Percentiles rank a stretch among this genome's conserved stretches.
Evolutionary conservation across 2,113 vertebrate species (phyloP).

Genomic region (Dipodomys spectabilis): DNA sequence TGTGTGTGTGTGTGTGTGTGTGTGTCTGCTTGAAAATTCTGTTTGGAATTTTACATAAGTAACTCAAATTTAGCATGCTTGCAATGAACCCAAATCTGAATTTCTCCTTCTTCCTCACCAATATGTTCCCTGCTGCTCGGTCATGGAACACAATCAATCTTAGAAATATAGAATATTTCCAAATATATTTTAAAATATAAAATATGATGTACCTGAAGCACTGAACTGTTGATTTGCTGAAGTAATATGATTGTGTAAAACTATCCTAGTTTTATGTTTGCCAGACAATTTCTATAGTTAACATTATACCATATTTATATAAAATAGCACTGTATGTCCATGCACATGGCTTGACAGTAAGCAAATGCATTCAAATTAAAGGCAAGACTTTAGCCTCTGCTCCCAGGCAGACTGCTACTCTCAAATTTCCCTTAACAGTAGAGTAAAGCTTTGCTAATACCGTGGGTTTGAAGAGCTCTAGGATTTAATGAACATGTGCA

Average conservation of each 20-base stretch:
- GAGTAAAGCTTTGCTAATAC: too few species aligned
- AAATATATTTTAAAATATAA: background rate
- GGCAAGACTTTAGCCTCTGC: background rate
- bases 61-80: background rate
- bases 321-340: background rate
- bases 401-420: background rate
- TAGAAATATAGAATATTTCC: background rate
- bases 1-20: too few species aligned
- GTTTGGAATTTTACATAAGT: background rate
- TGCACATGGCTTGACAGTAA: background rate
- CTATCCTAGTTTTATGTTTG: background rate
- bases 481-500: background rate
- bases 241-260: background rate
- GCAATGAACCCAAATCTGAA: background rate
- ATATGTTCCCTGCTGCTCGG: background rate
- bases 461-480: background rate
- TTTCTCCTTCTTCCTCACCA: background rate
- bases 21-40: background rate
- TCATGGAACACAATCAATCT: background rate
- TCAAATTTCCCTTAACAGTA: background rate
- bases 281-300: background rate
- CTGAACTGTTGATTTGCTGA: background rate
- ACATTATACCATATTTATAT: background rate
- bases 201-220: background rate
- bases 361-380: background rate